Evolutionary conservation across 2,113 vertebrate species (phyloP).

Genomic region (Phodopus roborovskii): DNA sequence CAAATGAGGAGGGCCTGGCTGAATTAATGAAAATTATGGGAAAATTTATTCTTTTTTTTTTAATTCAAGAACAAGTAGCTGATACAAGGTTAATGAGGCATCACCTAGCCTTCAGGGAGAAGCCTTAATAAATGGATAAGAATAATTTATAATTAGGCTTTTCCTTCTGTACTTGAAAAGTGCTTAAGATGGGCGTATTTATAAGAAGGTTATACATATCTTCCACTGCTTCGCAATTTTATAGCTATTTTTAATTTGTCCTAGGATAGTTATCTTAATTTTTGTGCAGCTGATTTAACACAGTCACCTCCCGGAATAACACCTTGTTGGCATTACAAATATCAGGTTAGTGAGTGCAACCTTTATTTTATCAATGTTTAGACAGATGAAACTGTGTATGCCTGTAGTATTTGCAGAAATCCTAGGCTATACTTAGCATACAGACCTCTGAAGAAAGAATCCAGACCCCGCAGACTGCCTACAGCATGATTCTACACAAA

Average conservation of each 20-base stretch:
- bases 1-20: not conserved
- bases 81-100: slow-evolving; percentile 60
- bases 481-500: not conserved
- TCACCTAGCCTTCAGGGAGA: slow-evolving; percentile 51
- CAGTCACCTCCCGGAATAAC: not conserved
- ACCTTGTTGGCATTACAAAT: not conserved
- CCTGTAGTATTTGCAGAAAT: not conserved
- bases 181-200: slow-evolving; percentile 52
- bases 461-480: not conserved
- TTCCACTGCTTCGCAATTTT: slow-evolving; percentile 31
- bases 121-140: slow-evolving; percentile 61
- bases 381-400: not conserved
- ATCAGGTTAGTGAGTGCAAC: not conserved
- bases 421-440: not conserved
- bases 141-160: slow-evolving; percentile 73
- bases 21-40: slow-evolving; percentile 37
- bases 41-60: slow-evolving; percentile 44
- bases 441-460: not conserved
- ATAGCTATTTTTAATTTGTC: slow-evolving; percentile 46
- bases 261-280: slow-evolving; percentile 33
- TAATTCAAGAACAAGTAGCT: slow-evolving; percentile 38
- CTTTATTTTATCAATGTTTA: not conserved
- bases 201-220: slow-evolving; percentile 46
- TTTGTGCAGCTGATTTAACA: not conserved
- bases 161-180: slow-evolving; percentile 38